Evolutionary conservation across 2,888 invertebrate species (phyloP).

Genomic region (Melanophora roralis): DNA sequence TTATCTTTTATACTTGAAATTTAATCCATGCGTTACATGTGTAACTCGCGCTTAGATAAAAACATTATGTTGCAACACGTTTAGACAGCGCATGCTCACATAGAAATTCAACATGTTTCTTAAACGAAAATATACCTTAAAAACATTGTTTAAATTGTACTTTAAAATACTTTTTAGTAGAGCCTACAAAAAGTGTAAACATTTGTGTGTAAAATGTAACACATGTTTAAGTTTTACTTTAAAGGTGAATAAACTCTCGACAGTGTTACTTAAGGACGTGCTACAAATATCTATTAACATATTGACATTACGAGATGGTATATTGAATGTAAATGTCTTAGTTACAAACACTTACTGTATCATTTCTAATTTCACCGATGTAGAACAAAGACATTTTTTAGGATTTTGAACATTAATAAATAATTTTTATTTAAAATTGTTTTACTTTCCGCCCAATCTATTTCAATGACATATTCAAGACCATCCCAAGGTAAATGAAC

Average conservation of each 20-base stretch:
- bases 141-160: too few species aligned
- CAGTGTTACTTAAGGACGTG: background rate
- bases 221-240: constrained; percentile 45
- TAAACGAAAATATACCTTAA: background rate
- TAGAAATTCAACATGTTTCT: background rate
- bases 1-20: constrained; percentile 10
- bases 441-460: constrained; percentile 1
- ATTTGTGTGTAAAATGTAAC: constrained; percentile 7
- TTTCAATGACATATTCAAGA: background rate
- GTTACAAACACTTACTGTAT: background rate
- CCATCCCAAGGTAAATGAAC: constrained; percentile 23
- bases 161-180: too few species aligned
- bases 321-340: background rate
- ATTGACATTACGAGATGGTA: too few species aligned
- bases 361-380: background rate
- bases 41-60: constrained; percentile 42
- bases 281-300: background rate
- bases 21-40: constrained; percentile 39
- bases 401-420: constrained; percentile 29
- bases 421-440: constrained; percentile 21
- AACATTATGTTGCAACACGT: background rate
- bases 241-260: constrained; percentile 47
- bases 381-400: constrained; percentile 39
- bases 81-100: background rate
- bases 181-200: too few species aligned